phyloP scores from a whole-genome alignment of 2,113 vertebrate genomes.

The Catharus fuscescens region DNA sequence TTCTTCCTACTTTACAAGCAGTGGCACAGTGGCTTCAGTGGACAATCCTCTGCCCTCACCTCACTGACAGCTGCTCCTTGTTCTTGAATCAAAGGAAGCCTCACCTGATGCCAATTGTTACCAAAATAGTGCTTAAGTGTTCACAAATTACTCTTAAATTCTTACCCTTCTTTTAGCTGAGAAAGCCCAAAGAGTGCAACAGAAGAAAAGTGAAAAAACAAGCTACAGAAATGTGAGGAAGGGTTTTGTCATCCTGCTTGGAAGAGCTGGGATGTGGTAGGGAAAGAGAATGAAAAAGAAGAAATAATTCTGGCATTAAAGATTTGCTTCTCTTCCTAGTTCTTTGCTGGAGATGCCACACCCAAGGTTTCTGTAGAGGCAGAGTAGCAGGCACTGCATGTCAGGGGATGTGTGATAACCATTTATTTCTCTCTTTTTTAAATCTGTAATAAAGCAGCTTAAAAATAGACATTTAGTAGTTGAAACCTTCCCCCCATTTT shows the following conservation, averaged over 20 bases:
- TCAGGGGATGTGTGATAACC: background rate
- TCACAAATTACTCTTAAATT: background rate
- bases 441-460: conserved; percentile 1
- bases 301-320: conserved; percentile 44
- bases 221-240: conserved; percentile 29
- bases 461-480: background rate
- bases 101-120: background rate
- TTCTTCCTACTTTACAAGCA: background rate
- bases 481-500: background rate
- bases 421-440: background rate
- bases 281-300: conserved; percentile 49
- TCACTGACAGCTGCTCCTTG: background rate
- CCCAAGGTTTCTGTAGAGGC: background rate
- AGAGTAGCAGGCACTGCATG: background rate
- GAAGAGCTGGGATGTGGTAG: conserved; percentile 64
- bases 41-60: background rate
- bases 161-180: background rate
- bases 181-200: conserved; percentile 23
- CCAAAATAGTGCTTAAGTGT: background rate
- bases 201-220: conserved; percentile 4
- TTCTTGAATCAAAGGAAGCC: background rate
- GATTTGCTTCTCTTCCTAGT: conserved; percentile 41
- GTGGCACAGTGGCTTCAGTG: fast-evolving
- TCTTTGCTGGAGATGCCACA: background rate
- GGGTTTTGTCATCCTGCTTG: conserved; percentile 37